Base-by-base conservation (phyloP, 2,888 invertebrate species). In the Lasioglossum vierecki region DNA sequence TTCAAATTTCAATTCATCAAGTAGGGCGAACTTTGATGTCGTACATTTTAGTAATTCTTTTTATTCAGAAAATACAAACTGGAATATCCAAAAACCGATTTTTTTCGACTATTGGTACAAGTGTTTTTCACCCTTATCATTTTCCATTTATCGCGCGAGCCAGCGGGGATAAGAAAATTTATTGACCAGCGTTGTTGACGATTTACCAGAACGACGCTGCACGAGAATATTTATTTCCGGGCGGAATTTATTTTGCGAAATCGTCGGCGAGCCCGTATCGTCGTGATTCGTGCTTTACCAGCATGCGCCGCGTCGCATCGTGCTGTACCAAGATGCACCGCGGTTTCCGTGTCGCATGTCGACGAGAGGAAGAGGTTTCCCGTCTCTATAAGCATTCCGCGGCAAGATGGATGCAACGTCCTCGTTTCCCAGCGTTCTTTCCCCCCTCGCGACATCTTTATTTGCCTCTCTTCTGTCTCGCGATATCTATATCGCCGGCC, bases 391-490 rank as follows among this genome's bases (percentile, higher is more conserved):
- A 79, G 71, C 80, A 60, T 86, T 82, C 75, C 84, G 82, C 73
- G 66, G 66, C 66, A 76, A 80, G 87, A 87, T 79, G 80, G 82
- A 83, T 85, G 63, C 83, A 60, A 76, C 70, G 78, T 75, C 44
- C 78, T 63, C 75, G 82, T 76, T 83, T 79, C 26, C 71, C 46
- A 60, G 26, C 75, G 49, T 41, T 80, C 71, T 70, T 78, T 35
- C 26, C 60, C 83, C 60, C 11, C 22, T 73, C 68, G 68, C 71
- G 83, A 79, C 80, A 77, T 85, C 82, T 87, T 84, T 88, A 87
- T 87, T 87, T 80, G 70, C 82, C 57, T 39, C 49, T n/a, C 15
- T 8, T 44, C 76, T 72, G 22, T 68, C 68, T 68, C 60, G 75
- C 39, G 76, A 76, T 82, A 77, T 76, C 85, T 77, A 63, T 84